A percentile compares a stretch with the other conserved stretches of the same genome.
These are phyloP conservation scores for Hyposoter dolosus DNA, from an alignment of 2,888 invertebrate genomes.

Conservation along the genomic window DNA sequence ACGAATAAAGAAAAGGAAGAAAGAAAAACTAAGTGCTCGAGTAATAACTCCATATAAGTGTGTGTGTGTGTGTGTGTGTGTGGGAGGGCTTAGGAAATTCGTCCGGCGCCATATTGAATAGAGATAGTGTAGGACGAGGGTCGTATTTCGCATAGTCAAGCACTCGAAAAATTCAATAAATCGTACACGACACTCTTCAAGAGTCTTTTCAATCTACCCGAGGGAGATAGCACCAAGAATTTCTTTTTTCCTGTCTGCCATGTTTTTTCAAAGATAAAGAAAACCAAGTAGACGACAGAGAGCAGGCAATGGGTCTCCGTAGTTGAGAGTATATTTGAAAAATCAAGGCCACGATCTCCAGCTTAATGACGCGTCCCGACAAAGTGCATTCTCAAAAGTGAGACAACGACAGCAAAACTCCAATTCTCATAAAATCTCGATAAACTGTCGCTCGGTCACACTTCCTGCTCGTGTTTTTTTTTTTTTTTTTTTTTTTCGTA, in stretches of 20 bases:
- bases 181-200: slow-evolving; percentile 37
- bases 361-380: neutral
- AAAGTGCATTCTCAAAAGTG: slow-evolving; percentile 20
- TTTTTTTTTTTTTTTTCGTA: neutral
- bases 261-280: slow-evolving; percentile 26
- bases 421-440: neutral
- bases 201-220: slow-evolving; percentile 43
- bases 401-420: neutral
- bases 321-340: slow-evolving; percentile 1
- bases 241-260: neutral
- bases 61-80: neutral
- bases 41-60: neutral
- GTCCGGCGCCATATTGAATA: slow-evolving; percentile 38
- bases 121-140: slow-evolving; percentile 7
- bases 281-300: neutral
- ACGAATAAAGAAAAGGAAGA: slow-evolving; percentile 7
- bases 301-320: neutral
- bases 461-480: neutral
- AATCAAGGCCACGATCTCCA: neutral
- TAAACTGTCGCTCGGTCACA: neutral
- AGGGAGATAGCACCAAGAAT: neutral
- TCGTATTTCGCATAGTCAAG: slow-evolving; percentile 40
- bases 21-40: slow-evolving; percentile 9
- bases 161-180: slow-evolving; percentile 63
- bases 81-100: neutral